These are phyloP conservation scores for Heliconius eleuchia DNA, from an alignment of 1,140 invertebrate genomes.

Conservation along the genomic window DNA sequence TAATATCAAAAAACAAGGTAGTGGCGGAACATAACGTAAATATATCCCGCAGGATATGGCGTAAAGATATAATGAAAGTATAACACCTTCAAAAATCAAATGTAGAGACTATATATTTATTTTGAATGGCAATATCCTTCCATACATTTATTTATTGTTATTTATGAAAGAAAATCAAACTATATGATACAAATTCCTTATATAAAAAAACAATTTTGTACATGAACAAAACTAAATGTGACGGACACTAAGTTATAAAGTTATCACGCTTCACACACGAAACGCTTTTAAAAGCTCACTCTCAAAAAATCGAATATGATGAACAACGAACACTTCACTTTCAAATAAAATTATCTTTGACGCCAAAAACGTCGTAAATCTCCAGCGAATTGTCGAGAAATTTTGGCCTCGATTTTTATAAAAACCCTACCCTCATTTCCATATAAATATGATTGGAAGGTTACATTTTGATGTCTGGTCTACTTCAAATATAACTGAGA, in stretches of 20 bases:
- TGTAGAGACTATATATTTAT: too few species aligned
- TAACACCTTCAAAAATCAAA: too few species aligned
- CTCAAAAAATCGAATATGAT: background rate
- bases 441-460: constrained; percentile 56
- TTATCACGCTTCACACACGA: background rate
- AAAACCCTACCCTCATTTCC: constrained; percentile 49
- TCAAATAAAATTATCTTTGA: constrained; percentile 36
- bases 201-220: background rate
- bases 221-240: background rate
- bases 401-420: constrained; percentile 41
- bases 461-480: constrained; percentile 30
- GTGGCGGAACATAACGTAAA: too few species aligned
- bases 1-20: too few species aligned
- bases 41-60: too few species aligned
- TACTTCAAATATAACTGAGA: constrained; percentile 22
- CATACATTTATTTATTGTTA: too few species aligned
- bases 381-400: constrained; percentile 39
- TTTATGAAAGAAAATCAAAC: too few species aligned
- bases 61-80: too few species aligned
- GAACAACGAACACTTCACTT: constrained; percentile 12
- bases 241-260: background rate
- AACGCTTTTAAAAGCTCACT: constrained; percentile 19
- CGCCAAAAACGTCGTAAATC: constrained; percentile 36
- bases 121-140: too few species aligned
- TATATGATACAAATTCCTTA: too few species aligned